Percentiles rank a stretch among this genome's conserved stretches.
Evolutionary conservation across 2,797 vertebrate genomes (phyloP).

Genomic region (Hyperoplus lanceolatus): DNA sequence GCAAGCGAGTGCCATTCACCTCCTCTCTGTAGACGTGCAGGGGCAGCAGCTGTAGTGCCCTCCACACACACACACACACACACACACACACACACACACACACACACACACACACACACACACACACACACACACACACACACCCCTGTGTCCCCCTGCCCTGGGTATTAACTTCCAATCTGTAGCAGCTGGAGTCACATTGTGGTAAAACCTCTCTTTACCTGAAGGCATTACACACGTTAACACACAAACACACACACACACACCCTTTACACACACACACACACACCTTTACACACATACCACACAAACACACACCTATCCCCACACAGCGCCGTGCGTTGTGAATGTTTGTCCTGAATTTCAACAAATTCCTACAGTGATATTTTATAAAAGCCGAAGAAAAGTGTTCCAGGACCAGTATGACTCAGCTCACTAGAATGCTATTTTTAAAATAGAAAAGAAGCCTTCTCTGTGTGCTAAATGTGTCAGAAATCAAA

Average conservation of each 20-base stretch:
- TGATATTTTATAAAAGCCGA: slow-evolving; percentile 11
- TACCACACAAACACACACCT: slow-evolving; percentile 9
- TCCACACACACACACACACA: slow-evolving; percentile 40
- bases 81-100: slow-evolving; percentile 30
- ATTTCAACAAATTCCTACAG: slow-evolving; percentile 30
- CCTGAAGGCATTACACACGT: slow-evolving; percentile 78
- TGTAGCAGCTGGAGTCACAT: slow-evolving; percentile 83
- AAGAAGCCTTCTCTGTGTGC: slow-evolving; percentile 46
- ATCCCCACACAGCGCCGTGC: not conserved
- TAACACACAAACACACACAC: slow-evolving; percentile 23
- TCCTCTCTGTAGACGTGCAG: slow-evolving; percentile 46
- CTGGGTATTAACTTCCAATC: slow-evolving; percentile 79
- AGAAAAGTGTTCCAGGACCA: slow-evolving; percentile 29
- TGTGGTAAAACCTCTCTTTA: slow-evolving; percentile 77
- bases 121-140: slow-evolving; percentile 33
- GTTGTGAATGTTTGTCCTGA: slow-evolving; percentile 27
- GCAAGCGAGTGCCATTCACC: slow-evolving; percentile 49
- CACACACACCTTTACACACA: slow-evolving; percentile 1
- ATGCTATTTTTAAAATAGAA: slow-evolving; percentile 61
- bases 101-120: slow-evolving; percentile 37
- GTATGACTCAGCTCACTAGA: slow-evolving; percentile 54
- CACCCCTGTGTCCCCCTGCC: slow-evolving; percentile 69
- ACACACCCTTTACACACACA: slow-evolving; percentile 11
- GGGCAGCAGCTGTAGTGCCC: slow-evolving; percentile 70
- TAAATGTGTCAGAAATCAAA: slow-evolving; percentile 79